Conservation (phyloP, 2,888 invertebrate species). For the Agrochola lychnidis region DNA sequence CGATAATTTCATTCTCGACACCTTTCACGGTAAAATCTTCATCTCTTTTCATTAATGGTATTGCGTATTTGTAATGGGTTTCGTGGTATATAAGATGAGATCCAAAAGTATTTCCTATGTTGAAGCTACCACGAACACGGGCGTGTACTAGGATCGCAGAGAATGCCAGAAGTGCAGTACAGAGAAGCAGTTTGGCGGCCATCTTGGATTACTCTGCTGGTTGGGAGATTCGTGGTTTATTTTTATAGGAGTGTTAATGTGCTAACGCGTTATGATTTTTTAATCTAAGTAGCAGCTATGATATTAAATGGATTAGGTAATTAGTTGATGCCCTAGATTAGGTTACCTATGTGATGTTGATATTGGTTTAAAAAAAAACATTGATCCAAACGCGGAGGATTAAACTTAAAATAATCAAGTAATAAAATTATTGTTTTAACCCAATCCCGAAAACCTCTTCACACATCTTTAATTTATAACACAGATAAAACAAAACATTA, state of each 20-base stretch:
- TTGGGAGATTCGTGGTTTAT: background rate
- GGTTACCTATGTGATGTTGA: background rate
- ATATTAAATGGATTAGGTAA: constrained; percentile 16
- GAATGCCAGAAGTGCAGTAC: constrained; percentile 26
- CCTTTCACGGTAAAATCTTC: constrained; percentile 61
- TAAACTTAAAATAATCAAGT: background rate
- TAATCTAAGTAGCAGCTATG: background rate
- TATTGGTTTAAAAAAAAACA: background rate
- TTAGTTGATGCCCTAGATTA: constrained; percentile 20
- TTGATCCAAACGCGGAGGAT: background rate
- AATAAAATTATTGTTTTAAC: constrained; percentile 45
- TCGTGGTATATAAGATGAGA: constrained; percentile 66
- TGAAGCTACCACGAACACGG: constrained; percentile 34
- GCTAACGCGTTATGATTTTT: constrained; percentile 35
- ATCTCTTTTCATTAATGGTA: constrained; percentile 57
- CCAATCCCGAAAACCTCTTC: constrained; percentile 43
- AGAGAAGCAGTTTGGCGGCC: constrained; percentile 42
- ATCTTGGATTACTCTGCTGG: constrained; percentile 44
- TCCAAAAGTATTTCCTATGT: constrained; percentile 46
- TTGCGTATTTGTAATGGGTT: constrained; percentile 58
- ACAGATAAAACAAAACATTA: constrained; percentile 54
- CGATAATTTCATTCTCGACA: constrained; percentile 56
- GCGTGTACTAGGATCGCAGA: constrained; percentile 16
- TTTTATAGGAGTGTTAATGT: constrained; percentile 37
- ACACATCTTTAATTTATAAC: constrained; percentile 52